Evolutionary conservation across 2,797 vertebrate species (phyloP).

Genomic region (Crocodylus rhombifer): DNA sequence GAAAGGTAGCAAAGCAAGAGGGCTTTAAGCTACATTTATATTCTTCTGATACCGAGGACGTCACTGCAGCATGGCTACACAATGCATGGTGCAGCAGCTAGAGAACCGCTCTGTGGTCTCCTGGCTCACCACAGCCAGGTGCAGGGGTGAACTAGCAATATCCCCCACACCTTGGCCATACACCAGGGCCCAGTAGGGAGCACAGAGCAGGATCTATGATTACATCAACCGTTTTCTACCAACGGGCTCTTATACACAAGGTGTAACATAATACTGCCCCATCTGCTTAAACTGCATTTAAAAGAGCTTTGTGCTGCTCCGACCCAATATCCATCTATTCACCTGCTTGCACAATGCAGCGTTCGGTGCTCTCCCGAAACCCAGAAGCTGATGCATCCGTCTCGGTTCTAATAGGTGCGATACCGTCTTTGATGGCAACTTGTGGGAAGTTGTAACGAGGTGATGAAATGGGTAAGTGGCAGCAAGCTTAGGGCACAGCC

Average conservation of each 20-base stretch:
- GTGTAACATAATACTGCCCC: neutral
- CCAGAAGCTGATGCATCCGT: neutral
- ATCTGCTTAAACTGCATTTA: neutral
- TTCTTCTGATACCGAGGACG: neutral
- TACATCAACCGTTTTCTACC: neutral
- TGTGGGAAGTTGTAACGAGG: neutral
- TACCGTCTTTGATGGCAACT: too few relatives aligned
- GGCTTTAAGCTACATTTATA: neutral
- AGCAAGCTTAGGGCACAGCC: too few relatives aligned
- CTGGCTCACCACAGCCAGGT: neutral
- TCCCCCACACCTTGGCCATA: neutral
- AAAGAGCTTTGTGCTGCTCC: neutral
- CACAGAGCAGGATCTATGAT: neutral
- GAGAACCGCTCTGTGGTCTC: neutral
- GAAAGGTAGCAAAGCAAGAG: neutral
- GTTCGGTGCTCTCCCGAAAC: neutral
- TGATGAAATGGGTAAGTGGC: neutral
- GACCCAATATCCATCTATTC: neutral
- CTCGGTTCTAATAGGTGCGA: too few relatives aligned
- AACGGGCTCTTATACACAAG: neutral
- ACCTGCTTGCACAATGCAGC: neutral
- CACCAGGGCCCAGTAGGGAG: neutral
- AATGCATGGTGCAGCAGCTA: neutral
- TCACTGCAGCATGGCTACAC: neutral
- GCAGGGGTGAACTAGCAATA: rapidly evolving